Evolutionary conservation across 2,797 vertebrate genomes (phyloP).

Genomic region (Cryptoprocta ferox): DNA sequence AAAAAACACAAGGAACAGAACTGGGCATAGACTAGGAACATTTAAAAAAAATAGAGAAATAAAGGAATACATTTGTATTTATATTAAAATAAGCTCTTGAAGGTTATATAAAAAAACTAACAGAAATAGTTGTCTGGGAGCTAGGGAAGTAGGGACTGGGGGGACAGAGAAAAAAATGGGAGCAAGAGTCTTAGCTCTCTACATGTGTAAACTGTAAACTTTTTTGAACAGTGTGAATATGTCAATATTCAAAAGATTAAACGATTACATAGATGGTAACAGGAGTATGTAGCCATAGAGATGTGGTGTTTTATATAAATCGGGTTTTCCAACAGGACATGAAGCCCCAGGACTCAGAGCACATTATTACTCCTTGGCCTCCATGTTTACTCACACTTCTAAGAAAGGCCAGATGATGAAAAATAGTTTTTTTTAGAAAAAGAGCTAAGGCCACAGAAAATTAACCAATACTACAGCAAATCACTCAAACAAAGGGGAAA

Average conservation of each 20-base stretch:
- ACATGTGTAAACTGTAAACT: neutral
- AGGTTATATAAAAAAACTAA: neutral
- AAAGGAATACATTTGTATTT: neutral
- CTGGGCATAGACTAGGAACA: neutral
- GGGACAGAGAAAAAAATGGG: neutral
- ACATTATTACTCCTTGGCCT: neutral
- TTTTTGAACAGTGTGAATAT: neutral
- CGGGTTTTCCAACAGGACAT: neutral
- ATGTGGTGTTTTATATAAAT: neutral
- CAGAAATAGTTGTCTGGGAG: neutral
- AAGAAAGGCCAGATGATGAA: neutral
- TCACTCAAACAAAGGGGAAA: neutral
- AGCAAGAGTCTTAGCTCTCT: neutral
- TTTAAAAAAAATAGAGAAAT: neutral
- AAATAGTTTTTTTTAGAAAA: neutral
- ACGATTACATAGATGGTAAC: too few relatives aligned
- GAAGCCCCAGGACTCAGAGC: neutral
- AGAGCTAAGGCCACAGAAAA: neutral
- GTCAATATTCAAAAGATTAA: conserved; percentile 1
- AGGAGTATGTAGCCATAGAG: accelerated
- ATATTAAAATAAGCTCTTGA: neutral
- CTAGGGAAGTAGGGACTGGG: too few relatives aligned
- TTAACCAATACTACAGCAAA: neutral
- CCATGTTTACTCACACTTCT: neutral
- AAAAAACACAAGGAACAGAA: neutral